Evolutionary conservation across 1,140 invertebrate species (phyloP), one percentile per base, ranked within the genome.

Genomic region (Euborellia annulipes): DNA sequence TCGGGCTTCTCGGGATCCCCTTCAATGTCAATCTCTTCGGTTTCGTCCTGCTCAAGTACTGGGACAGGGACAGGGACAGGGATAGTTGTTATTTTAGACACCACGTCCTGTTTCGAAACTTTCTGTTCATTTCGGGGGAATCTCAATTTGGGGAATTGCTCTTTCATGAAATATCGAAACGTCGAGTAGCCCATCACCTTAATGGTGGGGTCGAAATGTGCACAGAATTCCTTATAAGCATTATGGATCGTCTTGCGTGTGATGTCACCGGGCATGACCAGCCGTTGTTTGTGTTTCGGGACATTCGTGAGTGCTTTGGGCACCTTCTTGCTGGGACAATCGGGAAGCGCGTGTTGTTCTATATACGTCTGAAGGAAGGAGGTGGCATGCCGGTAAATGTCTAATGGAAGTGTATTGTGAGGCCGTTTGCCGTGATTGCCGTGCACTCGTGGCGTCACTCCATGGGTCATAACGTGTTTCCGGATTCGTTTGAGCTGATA

Each of bases 131-230:
- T 61, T 80, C 80, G 45, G 73, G 74, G 57, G 11, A 83, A 83
- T 56, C 77, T 79, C 2, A 83, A 72, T 54, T 82, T 75, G 2
- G 80, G 79, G 61, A 84, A 85, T 56, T 83, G 79, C 52, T 81
- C 78, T 56, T 82, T 82, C 74, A 85, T 78, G 54, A 84, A 85
- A 53, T 79, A 72, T 45, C 79, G 65, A 62, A 85, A 85, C 17
- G 79, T 82, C 0, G 79, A 82, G 53, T 82, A 85, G 0, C 80
- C 79, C 78, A 85, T 81, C 1, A 78, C 63, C 63, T 82, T 81
- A 21, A 74, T 56, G 46, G 74, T 71, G 9, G 55, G 54, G 17
- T 60, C 55, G 46, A 52, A 58, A 40, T 54, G 54, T 59, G 74
- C 75, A 49, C 78, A 78, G 57, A 78, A 79, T 49, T 82, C 73